phyloP scores from a whole-genome alignment of 2,113 vertebrate genomes.

The Sardina pilchardus region DNA sequence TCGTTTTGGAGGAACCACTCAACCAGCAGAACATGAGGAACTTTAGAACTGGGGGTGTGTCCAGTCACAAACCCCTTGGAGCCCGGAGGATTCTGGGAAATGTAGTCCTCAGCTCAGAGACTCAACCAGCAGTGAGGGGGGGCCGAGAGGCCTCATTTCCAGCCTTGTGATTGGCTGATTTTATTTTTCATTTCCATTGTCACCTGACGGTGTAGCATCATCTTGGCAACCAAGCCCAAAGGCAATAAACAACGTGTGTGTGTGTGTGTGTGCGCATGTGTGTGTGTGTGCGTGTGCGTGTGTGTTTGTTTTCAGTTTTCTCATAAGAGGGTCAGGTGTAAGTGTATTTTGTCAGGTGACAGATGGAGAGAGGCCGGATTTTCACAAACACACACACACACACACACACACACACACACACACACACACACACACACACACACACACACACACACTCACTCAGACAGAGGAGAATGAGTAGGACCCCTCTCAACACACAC shows the following conservation, averaged over 20 bases:
- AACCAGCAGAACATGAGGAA: background rate
- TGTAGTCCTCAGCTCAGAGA: background rate
- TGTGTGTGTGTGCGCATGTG: background rate
- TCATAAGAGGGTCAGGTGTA: too few species aligned
- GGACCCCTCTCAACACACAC: too few species aligned
- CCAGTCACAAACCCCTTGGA: background rate
- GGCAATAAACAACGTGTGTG: conserved; percentile 42
- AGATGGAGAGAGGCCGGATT: background rate
- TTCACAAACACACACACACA: too few species aligned
- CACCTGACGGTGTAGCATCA: conserved; percentile 9
- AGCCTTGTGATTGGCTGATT: background rate
- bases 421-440: too few species aligned
- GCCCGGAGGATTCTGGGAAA: background rate
- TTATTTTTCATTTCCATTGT: background rate
- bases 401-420: too few species aligned
- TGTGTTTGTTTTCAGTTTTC: background rate
- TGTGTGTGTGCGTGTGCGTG: background rate
- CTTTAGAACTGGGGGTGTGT: background rate
- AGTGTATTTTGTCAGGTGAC: background rate
- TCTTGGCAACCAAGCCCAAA: conserved; percentile 38
- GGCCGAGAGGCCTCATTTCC: background rate
- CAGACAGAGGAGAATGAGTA: too few species aligned
- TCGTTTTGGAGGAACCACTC: background rate
- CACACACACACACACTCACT: too few species aligned
- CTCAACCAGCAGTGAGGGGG: background rate